A percentile compares a stretch with the other conserved stretches of the same genome.
Conservation (phyloP, 37 sponge, comb jelly and placozoan genomes). For the Spongilla lacustris region DNA sequence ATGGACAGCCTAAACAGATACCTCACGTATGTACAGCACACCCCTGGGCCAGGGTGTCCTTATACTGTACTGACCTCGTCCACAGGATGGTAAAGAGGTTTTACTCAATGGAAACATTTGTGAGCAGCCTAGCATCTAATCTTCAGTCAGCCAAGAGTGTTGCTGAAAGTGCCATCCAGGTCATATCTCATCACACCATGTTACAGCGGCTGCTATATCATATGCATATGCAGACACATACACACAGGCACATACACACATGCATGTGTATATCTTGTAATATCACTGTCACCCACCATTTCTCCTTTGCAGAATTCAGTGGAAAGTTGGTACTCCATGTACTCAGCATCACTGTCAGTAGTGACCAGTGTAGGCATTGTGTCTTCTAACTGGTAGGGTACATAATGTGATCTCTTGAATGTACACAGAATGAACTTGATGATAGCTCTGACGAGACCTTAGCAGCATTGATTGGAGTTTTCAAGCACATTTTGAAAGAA, state of each 20-base stretch:
- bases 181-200: neutral
- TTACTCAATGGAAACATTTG: neutral
- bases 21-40: neutral
- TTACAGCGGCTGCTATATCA: no score
- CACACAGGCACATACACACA: neutral
- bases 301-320: neutral
- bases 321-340: neutral
- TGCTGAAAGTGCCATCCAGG: neutral
- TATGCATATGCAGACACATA: neutral
- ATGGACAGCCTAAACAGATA: neutral
- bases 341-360: neutral
- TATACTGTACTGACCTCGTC: neutral
- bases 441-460: neutral
- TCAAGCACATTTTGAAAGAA: neutral
- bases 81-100: neutral
- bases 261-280: no score
- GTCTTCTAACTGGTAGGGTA: neutral
- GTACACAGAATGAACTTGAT: neutral
- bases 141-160: neutral
- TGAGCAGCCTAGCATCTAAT: neutral
- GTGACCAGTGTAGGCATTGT: neutral
- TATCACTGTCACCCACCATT: neutral
- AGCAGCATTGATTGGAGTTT: neutral
- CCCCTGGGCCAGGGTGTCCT: neutral
- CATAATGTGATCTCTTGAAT: neutral